Evolutionary conservation across 2,113 vertebrate genomes (phyloP), one percentile per base, ranked within the genome.

Genomic region (Xiphias gladius): DNA sequence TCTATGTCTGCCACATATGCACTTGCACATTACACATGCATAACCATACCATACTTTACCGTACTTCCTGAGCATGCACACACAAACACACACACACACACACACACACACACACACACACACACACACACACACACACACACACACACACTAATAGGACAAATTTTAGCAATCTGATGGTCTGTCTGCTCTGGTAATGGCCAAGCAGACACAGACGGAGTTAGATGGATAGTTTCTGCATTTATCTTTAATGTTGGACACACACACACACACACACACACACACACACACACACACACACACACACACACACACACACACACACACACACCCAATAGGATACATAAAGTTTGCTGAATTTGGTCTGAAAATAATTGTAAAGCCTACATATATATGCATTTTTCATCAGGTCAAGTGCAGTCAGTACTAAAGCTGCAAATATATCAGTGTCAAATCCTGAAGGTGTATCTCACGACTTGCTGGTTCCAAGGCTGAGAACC

Each of bases 151-250:
- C 46, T 61, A 71, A 68, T 48, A 79, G 24, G 52, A 59, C 63
- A 61, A 7, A 54, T 50, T 78, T 75, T 4, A 71, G 22, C 58
- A 86, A 87, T 89, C 82, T 90, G 86, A 93, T 92, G 91, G 91
- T 94, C 88, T 85, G 89, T 89, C 90, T 88, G 82, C 83, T 88
- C 64, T 14, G 64, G 22, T 91, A 88, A 92, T 86, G 71, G 74
- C 74, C 59, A 46, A 58, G 76, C 37, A 84, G 80, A 85, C 76
- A 67, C 41, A 79, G 43, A 82, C 43, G 48, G 37, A 70, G 52
- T 30, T 24, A 41, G 59, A 72, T 63, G 62, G 77, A 78, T 65
- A 50, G 43, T 70, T 52, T 57, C 64, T 55, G 59, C 61, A 62
- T 71, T 89, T 75, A 73, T 50, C 70, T 79, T 52, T 71, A 85